phyloP scores from a whole-genome alignment of 1,140 invertebrate species.

The Drosophila parabipectinata region DNA sequence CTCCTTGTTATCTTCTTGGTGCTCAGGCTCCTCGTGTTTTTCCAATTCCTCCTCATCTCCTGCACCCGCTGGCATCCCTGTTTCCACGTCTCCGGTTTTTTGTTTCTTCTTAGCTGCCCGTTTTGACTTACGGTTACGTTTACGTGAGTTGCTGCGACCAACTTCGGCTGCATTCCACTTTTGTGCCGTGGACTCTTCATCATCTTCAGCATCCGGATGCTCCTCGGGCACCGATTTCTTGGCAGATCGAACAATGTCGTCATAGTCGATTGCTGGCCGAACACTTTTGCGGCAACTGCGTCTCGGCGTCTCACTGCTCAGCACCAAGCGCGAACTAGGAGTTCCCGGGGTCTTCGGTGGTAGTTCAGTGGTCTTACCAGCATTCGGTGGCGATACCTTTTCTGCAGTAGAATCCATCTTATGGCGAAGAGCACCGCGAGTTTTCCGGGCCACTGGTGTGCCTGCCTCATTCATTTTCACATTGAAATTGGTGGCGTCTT shows the following conservation, averaged over 20 bases:
- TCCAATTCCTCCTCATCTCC: background rate
- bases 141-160: slow-evolving; percentile 46
- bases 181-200: background rate
- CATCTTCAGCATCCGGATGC: background rate
- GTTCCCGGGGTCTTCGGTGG: slow-evolving; percentile 13
- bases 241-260: slow-evolving; percentile 65
- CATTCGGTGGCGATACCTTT: background rate
- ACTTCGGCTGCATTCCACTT: slow-evolving; percentile 63
- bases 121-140: slow-evolving; percentile 53
- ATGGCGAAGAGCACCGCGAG: slow-evolving; percentile 12
- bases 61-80: background rate
- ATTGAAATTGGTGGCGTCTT: slow-evolving; percentile 17
- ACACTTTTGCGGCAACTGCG: slow-evolving; percentile 72
- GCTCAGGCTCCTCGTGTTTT: background rate
- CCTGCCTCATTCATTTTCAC: background rate
- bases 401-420: slow-evolving; percentile 1
- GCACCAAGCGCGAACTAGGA: background rate
- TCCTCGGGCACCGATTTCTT: slow-evolving; percentile 24
- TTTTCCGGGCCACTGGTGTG: slow-evolving; percentile 48
- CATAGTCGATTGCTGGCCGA: slow-evolving; percentile 65
- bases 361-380: too few species aligned
- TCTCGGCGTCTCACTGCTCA: slow-evolving; percentile 55
- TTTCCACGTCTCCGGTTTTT: background rate
- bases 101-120: slow-evolving; percentile 8
- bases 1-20: background rate